Percentiles rank a stretch among this genome's conserved stretches.
These are phyloP conservation scores for Geophilus truncorum DNA, from an alignment of 2,888 invertebrate species.

Conservation along the genomic window DNA sequence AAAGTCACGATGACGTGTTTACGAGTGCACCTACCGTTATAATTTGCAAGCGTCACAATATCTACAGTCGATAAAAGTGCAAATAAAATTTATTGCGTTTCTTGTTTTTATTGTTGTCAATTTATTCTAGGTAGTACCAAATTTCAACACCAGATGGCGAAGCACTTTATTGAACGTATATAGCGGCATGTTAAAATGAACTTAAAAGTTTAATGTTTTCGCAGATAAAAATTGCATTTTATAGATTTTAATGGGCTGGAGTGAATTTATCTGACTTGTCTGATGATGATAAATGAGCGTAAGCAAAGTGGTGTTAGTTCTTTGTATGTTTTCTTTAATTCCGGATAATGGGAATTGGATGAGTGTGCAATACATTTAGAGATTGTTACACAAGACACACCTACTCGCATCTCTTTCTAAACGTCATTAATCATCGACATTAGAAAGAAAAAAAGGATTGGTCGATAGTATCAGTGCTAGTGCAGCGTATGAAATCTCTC, in stretches of 20 bases:
- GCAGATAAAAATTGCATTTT: background rate
- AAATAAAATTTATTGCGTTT: background rate
- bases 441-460: background rate
- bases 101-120: background rate
- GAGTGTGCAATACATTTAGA: slow-evolving; percentile 17
- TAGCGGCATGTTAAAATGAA: background rate
- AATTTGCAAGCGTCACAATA: no score
- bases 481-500: background rate
- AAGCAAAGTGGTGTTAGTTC: background rate
- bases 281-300: slow-evolving; percentile 12
- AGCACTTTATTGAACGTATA: no score
- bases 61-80: no score
- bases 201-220: background rate
- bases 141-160: no score
- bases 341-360: slow-evolving; percentile 6
- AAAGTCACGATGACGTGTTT: no score
- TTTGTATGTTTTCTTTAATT: slow-evolving; percentile 12
- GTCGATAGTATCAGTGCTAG: background rate
- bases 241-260: background rate
- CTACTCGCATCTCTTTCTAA: slow-evolving; percentile 3
- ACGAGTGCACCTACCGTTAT: no score
- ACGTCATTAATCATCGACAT: slow-evolving; percentile 1
- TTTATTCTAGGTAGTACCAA: no score
- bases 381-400: slow-evolving; percentile 16
- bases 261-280: background rate